These are phyloP conservation scores for Athene cunicularia DNA, from an alignment of 2,113 vertebrate genomes.

Conservation along the genomic window DNA sequence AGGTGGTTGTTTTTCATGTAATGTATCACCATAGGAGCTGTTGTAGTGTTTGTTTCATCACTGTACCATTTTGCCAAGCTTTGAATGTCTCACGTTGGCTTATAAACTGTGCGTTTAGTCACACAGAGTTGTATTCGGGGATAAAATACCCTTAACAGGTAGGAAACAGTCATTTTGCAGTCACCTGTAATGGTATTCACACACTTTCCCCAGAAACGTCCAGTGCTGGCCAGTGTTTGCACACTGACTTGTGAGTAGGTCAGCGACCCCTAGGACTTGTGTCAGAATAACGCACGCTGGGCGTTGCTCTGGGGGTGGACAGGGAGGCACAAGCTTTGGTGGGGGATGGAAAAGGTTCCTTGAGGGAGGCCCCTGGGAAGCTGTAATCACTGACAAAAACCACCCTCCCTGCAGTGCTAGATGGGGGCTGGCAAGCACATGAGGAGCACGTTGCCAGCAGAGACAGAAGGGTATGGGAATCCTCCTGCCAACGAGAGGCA, in stretches of 20 bases:
- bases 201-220: neutral
- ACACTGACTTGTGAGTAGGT: neutral
- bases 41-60: neutral
- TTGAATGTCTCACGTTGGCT: neutral
- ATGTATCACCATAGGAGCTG: neutral
- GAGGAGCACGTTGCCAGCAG: neutral
- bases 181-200: neutral
- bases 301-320: neutral
- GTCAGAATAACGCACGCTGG: neutral
- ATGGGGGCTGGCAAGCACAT: slow-evolving; percentile 6
- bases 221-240: neutral
- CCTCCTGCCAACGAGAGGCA: slow-evolving; percentile 31
- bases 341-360: neutral
- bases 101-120: neutral
- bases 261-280: fast-evolving
- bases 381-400: neutral
- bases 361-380: neutral
- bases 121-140: neutral
- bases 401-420: neutral
- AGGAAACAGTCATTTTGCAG: neutral
- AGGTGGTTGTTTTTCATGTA: neutral
- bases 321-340: neutral
- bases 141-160: neutral
- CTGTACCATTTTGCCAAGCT: neutral
- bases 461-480: slow-evolving; percentile 4